Evolutionary conservation across 2,113 vertebrate genomes (phyloP).

Genomic region (Prinia subflava): DNA sequence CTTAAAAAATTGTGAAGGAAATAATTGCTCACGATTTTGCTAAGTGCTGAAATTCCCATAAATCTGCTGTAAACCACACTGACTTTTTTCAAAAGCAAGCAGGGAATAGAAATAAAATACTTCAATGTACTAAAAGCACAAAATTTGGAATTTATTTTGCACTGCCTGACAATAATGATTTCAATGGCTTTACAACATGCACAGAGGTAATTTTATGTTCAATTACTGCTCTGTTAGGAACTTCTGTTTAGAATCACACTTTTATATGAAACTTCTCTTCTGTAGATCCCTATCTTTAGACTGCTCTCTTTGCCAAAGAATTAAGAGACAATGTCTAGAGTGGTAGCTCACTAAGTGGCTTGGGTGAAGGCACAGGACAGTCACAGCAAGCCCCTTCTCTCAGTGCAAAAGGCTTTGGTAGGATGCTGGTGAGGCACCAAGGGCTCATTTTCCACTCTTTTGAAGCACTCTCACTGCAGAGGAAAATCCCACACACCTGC

Average conservation of each 20-base stretch:
- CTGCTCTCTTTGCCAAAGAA: not conserved
- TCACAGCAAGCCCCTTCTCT: not conserved
- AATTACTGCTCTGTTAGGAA: not conserved
- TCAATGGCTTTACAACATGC: not conserved
- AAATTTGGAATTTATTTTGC: not conserved
- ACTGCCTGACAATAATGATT: not conserved
- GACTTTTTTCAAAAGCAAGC: not conserved
- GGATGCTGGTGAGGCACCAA: not conserved
- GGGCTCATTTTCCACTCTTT: not conserved
- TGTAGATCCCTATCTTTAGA: not conserved
- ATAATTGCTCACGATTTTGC: not conserved
- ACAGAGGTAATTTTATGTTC: not conserved
- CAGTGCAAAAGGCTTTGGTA: not conserved
- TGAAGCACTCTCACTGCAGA: not conserved
- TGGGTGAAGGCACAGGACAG: not conserved
- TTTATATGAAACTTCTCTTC: not conserved
- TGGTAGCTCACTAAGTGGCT: not conserved
- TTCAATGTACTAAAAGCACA: not conserved
- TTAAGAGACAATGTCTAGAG: not conserved
- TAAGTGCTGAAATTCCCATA: not conserved
- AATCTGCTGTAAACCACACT: not conserved
- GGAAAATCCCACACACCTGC: not conserved
- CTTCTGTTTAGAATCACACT: not conserved
- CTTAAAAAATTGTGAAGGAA: not conserved
- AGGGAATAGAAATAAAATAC: not conserved